Evolutionary conservation across 2,797 vertebrate species (phyloP).

Genomic region (Clarias pachynema): DNA sequence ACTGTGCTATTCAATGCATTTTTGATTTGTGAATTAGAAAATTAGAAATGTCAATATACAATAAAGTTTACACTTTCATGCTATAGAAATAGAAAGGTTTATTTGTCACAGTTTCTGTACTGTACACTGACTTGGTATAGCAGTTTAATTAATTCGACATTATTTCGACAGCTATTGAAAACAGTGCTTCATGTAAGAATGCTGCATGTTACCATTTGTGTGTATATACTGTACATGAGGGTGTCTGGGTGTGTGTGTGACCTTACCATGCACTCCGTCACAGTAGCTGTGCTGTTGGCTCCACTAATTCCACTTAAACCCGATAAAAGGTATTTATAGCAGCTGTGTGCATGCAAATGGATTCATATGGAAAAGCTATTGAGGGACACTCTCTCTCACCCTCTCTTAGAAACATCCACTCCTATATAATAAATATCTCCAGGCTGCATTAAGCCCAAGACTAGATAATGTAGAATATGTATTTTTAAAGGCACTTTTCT

Average conservation of each 20-base stretch:
- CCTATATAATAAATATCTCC: conserved; percentile 5
- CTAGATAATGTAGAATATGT: background rate
- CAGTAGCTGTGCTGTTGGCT: conserved; percentile 58
- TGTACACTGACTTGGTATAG: background rate
- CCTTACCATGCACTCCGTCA: conserved; percentile 15
- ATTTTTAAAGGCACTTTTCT: background rate
- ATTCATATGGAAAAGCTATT: conserved; percentile 71
- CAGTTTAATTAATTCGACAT: background rate
- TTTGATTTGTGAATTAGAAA: conserved; percentile 75
- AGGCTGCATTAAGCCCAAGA: background rate
- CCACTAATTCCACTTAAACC: conserved; percentile 71
- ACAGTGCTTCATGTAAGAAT: background rate
- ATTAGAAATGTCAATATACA: conserved; percentile 72
- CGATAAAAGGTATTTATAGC: conserved; percentile 76
- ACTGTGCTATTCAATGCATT: conserved; percentile 72
- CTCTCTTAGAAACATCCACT: background rate
- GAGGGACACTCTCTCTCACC: conserved; percentile 42
- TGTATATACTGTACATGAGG: background rate
- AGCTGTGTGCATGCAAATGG: conserved; percentile 52
- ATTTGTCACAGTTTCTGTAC: background rate
- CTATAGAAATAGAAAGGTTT: conserved; percentile 45
- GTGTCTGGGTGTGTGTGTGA: conserved; percentile 5
- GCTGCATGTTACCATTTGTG: background rate
- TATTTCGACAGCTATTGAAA: background rate
- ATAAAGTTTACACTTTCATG: conserved; percentile 86